Base-by-base conservation (phyloP, 1,140 invertebrate species). In the Colletes gigas region DNA sequence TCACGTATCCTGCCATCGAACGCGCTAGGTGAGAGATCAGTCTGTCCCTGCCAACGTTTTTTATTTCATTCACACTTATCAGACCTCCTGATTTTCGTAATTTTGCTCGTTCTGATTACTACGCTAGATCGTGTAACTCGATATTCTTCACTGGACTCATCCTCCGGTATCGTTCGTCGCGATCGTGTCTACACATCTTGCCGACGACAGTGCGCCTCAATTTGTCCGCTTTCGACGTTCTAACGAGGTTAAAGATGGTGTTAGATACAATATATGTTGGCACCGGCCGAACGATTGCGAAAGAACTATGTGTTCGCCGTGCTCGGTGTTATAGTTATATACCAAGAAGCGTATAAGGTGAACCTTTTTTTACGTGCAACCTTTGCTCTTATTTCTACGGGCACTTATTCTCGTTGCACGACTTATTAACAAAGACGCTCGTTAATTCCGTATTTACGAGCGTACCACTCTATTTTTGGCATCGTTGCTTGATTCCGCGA, bases 301-400 rank as follows among this genome's bases (percentile, higher is more conserved):
- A 50, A 50, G 9, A 50, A 50, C 50, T 10, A 12, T 12, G 8
- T 50, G 50, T 9, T 10, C 50, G 10, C 10, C 50, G 50, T 50
- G 44, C 19, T 4, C 14, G 50, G 54, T 54, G 6, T 6, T 54
- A 30, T 30, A 30, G 30, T 30, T 30, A 30, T 39, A 50, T 50
- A 50, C 9, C 50, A 10, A 10, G 50, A 54, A 54, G 50, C 41
- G 7, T 21, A 21, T 30, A 50, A 69, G 63, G 54, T 76, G 74
- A 68, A 55, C 10, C 54, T 8, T 57, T 14, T 60, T 52, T 62
- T 62, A 47, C 68, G n/a, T 71, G 21, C 54, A 78, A 72, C 69
- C 57, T 78, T 78, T 78, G 69, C 69, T 69, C 77, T 78, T 78
- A 78, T 55, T 73, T n/a, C n/a, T 72, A 21, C n/a, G 39, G 19